phyloP scores from a whole-genome alignment of 2,113 vertebrate species.

The Cariama cristata region DNA sequence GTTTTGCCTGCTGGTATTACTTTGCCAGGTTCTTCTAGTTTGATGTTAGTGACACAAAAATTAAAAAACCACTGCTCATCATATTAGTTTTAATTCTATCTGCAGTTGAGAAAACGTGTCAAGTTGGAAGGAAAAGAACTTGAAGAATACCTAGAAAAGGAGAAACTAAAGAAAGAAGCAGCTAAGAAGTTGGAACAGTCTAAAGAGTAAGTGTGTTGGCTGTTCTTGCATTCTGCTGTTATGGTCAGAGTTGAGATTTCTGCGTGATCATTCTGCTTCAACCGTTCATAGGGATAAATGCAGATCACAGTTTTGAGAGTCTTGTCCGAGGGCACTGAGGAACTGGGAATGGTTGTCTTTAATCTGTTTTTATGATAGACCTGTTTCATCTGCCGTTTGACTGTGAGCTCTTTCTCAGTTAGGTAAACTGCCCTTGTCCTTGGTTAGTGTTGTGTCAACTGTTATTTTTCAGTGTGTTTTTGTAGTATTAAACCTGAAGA shows the following conservation, averaged over 20 bases:
- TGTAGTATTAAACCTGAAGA: not conserved
- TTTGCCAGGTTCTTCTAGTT: not conserved
- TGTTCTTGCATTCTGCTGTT: not conserved
- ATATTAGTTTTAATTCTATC: not conserved
- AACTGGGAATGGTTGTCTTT: not conserved
- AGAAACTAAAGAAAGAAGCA: conserved; percentile 96
- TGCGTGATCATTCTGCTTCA: not conserved
- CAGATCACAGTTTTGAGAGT: not conserved
- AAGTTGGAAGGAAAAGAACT: conserved; percentile 97
- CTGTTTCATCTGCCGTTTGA: not conserved
- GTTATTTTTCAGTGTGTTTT: not conserved
- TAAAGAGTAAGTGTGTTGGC: conserved; percentile 89
- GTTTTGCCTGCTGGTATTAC: not conserved
- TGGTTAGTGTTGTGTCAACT: not conserved
- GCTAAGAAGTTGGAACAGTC: conserved; percentile 97
- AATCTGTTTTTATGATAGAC: not conserved
- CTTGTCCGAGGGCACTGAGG: not conserved
- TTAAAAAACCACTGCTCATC: not conserved
- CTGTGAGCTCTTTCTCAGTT: not conserved
- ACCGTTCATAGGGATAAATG: not conserved
- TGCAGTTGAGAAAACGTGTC: conserved; percentile 91
- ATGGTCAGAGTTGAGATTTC: not conserved
- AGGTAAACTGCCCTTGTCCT: not conserved
- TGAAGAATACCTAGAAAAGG: conserved; percentile 94
- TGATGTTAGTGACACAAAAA: not conserved